Evolutionary conservation across 1,140 invertebrate species (phyloP), one percentile per base, ranked within the genome.

Genomic region (Anastrepha ludens): DNA sequence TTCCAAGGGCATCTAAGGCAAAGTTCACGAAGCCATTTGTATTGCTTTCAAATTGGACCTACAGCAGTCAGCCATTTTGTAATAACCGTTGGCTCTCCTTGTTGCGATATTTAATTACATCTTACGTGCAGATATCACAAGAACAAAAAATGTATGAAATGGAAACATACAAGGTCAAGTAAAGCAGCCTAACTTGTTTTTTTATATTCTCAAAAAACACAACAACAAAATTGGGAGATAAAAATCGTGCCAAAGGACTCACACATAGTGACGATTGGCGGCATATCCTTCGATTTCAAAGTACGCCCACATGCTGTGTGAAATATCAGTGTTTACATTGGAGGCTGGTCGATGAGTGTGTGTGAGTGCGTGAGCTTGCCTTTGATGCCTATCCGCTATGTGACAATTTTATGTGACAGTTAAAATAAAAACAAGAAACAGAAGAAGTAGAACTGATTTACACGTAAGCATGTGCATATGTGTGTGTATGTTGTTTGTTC

Each of bases 221-320:
- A 81, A 55, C 9, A 47, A 3, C 47, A 47, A 58, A 55, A 62
- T 62, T 17, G 29, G 29, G 29, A 29, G 29, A 29, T 29, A 29
- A 29, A 29, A 29, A 29, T 29, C 29, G 15, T 41, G n/a, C 70
- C 3, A 11, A 81, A 50, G 47, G 47, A 81, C 47, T 55, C 44
- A 29, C n/a, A 81, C 74, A 81, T 81, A 44, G 67, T 47, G 67
- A 6, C 74, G 74, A 20, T 41, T 81, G 47, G 41, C 74, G 74
- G 74, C 74, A 81, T 58, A 55, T 81, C 47, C 74, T 81, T 81
- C 74, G 74, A 55, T 81, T 81, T 55, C 74, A 81, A 81, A 81
- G 74, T 50, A 9, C 47, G 64, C 74, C 74, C 74, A 62, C 74
- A 58, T 81, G 74, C 74, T 81, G 74, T 13, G 74, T 55, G 47